Base-by-base conservation (phyloP, 2,797 vertebrate genomes). In the Hoplostethus atlanticus region DNA sequence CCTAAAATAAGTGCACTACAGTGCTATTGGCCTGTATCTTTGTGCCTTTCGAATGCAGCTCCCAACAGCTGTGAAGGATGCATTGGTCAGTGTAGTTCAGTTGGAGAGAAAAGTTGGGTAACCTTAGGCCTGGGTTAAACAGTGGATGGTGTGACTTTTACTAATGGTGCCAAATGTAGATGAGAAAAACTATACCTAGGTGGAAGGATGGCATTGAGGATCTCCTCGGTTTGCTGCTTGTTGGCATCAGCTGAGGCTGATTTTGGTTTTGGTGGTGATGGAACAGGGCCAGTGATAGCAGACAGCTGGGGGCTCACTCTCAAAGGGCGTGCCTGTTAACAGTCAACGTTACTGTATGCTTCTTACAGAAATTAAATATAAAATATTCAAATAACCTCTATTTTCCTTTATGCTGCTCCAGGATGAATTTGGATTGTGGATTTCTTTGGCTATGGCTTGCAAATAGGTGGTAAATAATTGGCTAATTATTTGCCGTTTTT, bases 121-220 rank as follows among this genome's bases (percentile, higher is more conserved):
- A 28, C 6, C 15, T 13, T 13, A 16, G 44, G 4, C 38, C 10
- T 42, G 10, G 10, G 40, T 21, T 21, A 42, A 11, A 12, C 10
- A 12, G 40, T 42, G 40, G 40, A 17, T n/a, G n/a, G 1, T 25
- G 34, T 11, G 25, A 62, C 4, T 4, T 9, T 7, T 53, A 25
- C 17, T 4, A 13, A 4, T 44, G 13, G 38, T 25, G 36, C 4
- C 5, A 47, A 50, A 55, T 34, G 17, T 38, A 31, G 44, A 46
- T 42, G 40, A 4, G 16, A 58, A 50, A 13, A 38, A 2, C 6
- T 25, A 0, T 74, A 98, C 98, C 96, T 96, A 17, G 98, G 97
- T 16, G 98, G 97, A 34, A 99, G 91, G 77, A 99, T 97, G 66
- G 85, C 52, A 78, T 98, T 95, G 42, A 99, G 93, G 36, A 98